These are phyloP conservation scores for Cephus runcator DNA, from an alignment of 2,888 invertebrate genomes.

Conservation along the genomic window DNA sequence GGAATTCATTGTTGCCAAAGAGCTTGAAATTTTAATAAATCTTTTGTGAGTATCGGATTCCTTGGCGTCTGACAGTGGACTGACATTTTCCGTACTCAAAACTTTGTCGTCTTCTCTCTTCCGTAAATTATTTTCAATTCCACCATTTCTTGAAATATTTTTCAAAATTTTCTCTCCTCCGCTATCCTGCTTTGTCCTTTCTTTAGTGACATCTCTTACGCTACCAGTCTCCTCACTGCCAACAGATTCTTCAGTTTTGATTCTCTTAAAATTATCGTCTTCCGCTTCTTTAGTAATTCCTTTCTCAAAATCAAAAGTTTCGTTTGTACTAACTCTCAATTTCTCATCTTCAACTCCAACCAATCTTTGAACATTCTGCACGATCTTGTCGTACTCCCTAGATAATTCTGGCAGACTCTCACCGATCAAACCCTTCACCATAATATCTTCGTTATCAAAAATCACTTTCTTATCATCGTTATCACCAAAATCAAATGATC, in stretches of 20 bases:
- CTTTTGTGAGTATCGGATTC: neutral
- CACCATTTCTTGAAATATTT: constrained; percentile 28
- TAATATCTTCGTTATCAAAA: no score
- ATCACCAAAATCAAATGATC: no score
- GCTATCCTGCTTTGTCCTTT: neutral
- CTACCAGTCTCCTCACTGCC: neutral
- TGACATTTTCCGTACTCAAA: no score
- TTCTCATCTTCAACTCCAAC: neutral
- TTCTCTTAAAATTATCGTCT: neutral
- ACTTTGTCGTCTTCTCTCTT: neutral
- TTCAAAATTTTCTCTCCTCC: constrained; percentile 1
- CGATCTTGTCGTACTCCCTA: neutral
- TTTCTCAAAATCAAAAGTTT: neutral
- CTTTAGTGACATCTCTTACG: neutral
- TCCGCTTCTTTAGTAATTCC: neutral
- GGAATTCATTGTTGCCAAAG: neutral
- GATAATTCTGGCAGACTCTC: neutral
- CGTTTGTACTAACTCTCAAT: neutral
- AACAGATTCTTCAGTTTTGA: neutral
- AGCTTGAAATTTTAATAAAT: neutral
- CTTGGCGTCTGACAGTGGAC: no score
- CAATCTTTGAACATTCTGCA: neutral
- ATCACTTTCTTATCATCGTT: no score
- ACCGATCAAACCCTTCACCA: neutral
- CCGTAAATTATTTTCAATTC: constrained; percentile 22